Conservation (phyloP, 2,888 invertebrate genomes). For the Iphiclides podalirius region DNA sequence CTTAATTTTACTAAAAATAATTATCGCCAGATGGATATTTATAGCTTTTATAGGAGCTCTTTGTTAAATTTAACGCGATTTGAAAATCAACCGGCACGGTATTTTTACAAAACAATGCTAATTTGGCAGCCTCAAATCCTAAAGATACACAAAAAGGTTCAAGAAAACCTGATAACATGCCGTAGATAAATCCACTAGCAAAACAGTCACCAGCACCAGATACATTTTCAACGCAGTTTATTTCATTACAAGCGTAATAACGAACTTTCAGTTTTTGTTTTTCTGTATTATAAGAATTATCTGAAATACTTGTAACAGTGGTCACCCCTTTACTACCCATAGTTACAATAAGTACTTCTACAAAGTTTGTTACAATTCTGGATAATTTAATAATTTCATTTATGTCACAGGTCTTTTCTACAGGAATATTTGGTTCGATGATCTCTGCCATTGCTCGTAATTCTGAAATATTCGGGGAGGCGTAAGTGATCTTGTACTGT, state of each 20-base stretch:
- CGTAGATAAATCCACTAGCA: constrained; percentile 84
- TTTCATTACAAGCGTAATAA: constrained; percentile 58
- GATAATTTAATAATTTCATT: constrained; percentile 48
- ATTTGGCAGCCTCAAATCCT: constrained; percentile 82
- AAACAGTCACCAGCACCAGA: constrained; percentile 93
- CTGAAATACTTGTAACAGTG: constrained; percentile 51
- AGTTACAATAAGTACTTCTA: constrained; percentile 82
- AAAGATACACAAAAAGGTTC: constrained; percentile 81
- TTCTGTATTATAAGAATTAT: no score
- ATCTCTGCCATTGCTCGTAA: constrained; percentile 83
- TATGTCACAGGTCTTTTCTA: constrained; percentile 33
- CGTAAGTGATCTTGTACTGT: constrained; percentile 73
- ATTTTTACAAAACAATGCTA: constrained; percentile 77
- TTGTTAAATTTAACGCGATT: constrained; percentile 13
- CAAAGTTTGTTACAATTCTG: constrained; percentile 60
- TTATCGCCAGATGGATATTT: no score
- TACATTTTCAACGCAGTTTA: constrained; percentile 82
- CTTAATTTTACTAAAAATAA: no score
- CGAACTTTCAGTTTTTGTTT: constrained; percentile 31
- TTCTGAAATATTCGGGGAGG: constrained; percentile 91
- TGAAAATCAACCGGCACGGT: constrained; percentile 77
- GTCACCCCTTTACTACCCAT: constrained; percentile 81
- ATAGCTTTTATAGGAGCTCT: not conserved
- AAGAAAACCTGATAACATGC: constrained; percentile 74
- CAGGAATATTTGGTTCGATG: constrained; percentile 50